Evolutionary conservation across 2,888 invertebrate genomes (phyloP).

Genomic region (Girardia tigrina): DNA sequence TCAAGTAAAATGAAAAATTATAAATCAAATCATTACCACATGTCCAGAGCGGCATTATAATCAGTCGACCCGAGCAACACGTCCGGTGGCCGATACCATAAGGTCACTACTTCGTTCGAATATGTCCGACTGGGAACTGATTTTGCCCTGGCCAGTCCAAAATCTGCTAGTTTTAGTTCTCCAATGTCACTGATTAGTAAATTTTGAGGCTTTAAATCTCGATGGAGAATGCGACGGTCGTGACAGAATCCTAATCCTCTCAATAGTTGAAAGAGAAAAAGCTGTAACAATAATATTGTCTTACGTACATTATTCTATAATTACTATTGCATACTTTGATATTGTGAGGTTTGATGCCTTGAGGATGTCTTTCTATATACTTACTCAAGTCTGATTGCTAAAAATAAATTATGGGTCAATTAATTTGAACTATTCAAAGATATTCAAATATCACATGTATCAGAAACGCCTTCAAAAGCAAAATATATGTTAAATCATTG

Average conservation of each 20-base stretch:
- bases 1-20: no score
- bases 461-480: no score
- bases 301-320: constrained; percentile 1
- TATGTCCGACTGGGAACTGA: constrained; percentile 96
- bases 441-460: no score
- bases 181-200: constrained; percentile 86
- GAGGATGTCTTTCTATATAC: constrained; percentile 82
- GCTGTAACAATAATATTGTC: constrained; percentile 52
- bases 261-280: constrained; percentile 88
- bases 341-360: constrained; percentile 76
- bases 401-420: constrained; percentile 38
- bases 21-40: constrained; percentile 54
- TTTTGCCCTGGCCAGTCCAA: constrained; percentile 82
- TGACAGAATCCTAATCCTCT: constrained; percentile 92
- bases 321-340: constrained; percentile 53
- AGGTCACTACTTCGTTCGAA: constrained; percentile 84
- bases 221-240: constrained; percentile 77
- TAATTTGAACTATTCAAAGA: no score
- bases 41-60: constrained; percentile 58
- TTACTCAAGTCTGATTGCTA: constrained; percentile 89
- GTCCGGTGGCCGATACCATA: constrained; percentile 98
- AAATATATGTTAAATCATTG: no score
- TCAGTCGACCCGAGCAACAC: constrained; percentile 84
- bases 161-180: constrained; percentile 92
- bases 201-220: constrained; percentile 96